Conservation (phyloP, 2,797 vertebrate species). For the Rhynchonycteris naso region DNA sequence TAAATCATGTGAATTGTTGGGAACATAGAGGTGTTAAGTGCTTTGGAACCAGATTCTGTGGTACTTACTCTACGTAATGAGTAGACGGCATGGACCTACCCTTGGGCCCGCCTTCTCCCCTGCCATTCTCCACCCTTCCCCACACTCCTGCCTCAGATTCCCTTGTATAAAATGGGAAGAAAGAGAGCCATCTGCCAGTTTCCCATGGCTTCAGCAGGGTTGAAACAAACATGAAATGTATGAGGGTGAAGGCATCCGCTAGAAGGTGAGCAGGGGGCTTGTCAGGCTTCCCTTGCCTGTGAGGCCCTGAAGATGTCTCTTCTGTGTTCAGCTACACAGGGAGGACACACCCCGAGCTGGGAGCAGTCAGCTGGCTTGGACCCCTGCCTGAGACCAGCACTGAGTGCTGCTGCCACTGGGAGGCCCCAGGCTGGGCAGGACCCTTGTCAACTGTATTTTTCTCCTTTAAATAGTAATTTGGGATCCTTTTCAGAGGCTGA, state of each 20-base stretch:
- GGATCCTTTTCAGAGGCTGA: slow-evolving; percentile 46
- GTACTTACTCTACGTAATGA: neutral
- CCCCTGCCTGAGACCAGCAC: neutral
- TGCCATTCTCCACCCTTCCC: neutral
- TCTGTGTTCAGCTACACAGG: neutral
- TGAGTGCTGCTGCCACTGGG: neutral
- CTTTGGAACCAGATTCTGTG: no score
- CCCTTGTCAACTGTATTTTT: neutral
- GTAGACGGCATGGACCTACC: neutral
- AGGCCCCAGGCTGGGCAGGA: neutral
- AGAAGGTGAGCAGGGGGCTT: neutral
- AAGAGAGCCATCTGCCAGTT: neutral
- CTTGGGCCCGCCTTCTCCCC: neutral
- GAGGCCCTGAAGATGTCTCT: neutral
- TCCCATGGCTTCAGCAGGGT: neutral
- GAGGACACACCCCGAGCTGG: neutral
- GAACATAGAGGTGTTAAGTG: fast-evolving
- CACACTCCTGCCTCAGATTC: neutral
- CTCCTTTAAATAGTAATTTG: slow-evolving; percentile 68
- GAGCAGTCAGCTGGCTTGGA: neutral
- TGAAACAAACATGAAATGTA: neutral
- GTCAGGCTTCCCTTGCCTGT: neutral
- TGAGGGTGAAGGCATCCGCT: fast-evolving
- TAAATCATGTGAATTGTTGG: neutral
- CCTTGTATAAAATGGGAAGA: neutral